Conservation (phyloP, 2,888 invertebrate species). For the Drosophila imparisetae region DNA sequence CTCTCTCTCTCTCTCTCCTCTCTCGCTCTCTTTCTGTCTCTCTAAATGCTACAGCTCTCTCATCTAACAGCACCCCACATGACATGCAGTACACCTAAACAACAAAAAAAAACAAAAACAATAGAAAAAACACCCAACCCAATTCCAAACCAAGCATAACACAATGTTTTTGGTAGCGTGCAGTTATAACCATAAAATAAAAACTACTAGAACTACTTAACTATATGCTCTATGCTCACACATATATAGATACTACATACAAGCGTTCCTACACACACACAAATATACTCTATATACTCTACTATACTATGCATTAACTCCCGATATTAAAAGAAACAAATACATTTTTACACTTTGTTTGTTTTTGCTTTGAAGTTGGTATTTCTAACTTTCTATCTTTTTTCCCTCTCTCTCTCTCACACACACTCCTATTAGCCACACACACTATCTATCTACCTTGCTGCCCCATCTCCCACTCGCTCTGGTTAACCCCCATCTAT, state of each 20-base stretch:
- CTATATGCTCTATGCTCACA: constrained; percentile 47
- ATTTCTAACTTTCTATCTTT: constrained; percentile 28
- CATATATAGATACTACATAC: constrained; percentile 28
- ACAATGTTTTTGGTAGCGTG: constrained; percentile 40
- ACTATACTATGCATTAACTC: constrained; percentile 27
- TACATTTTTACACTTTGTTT: constrained; percentile 47
- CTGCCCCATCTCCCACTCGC: background rate
- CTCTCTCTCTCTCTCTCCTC: constrained; percentile 5
- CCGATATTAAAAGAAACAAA: constrained; percentile 16
- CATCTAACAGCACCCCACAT: constrained; percentile 42
- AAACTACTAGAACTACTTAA: constrained; percentile 34
- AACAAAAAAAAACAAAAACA: background rate
- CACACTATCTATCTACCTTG: background rate
- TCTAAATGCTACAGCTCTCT: constrained; percentile 12
- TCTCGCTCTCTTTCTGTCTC: background rate
- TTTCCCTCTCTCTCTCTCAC: constrained; percentile 8
- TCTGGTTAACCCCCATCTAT: constrained; percentile 21
- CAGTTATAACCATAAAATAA: constrained; percentile 36
- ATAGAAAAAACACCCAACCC: constrained; percentile 3
- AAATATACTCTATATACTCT: constrained; percentile 11
- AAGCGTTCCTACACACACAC: constrained; percentile 18
- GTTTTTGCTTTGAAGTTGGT: constrained; percentile 52
- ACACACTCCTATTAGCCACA: background rate
- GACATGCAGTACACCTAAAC: constrained; percentile 41
- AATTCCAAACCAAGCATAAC: constrained; percentile 22